These are phyloP conservation scores for Engraulis encrasicolus DNA, from an alignment of 2,113 vertebrate genomes.

Conservation along the genomic window DNA sequence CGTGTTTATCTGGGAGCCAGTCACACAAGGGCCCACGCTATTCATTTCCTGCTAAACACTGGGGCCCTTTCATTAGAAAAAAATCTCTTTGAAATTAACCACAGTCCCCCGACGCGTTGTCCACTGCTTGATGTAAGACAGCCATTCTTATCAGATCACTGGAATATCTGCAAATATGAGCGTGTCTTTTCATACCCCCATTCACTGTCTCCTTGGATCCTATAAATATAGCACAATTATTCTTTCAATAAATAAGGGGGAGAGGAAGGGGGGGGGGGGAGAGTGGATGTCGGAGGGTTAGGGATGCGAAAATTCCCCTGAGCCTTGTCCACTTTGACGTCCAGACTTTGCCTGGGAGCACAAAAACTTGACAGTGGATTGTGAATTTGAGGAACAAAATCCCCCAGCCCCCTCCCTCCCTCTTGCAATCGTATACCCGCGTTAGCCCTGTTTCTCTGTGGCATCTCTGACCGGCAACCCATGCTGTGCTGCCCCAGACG, in stretches of 20 bases:
- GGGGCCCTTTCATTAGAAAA: constrained; percentile 61
- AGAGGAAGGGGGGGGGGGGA: background rate
- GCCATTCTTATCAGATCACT: constrained; percentile 50
- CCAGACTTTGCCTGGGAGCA: constrained; percentile 11
- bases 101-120: constrained; percentile 51
- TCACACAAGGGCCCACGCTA: constrained; percentile 43
- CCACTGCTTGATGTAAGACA: constrained; percentile 45
- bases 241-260: background rate
- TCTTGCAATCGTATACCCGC: background rate
- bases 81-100: constrained; percentile 69
- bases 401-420: too few relatives aligned
- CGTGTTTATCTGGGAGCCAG: constrained; percentile 41
- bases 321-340: constrained; percentile 12
- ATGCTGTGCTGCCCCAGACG: constrained; percentile 10
- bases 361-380: background rate
- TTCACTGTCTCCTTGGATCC: background rate
- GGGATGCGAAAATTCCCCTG: background rate
- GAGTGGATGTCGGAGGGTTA: too few relatives aligned
- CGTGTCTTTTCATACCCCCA: constrained; percentile 24
- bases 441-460: constrained; percentile 7
- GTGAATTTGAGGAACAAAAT: background rate
- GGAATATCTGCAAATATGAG: constrained; percentile 33
- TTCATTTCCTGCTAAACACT: constrained; percentile 74
- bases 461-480: background rate
- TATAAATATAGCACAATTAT: constrained; percentile 21